Evolutionary conservation across 2,888 invertebrate genomes (phyloP).

Genomic region (Stegana nigrithorax): DNA sequence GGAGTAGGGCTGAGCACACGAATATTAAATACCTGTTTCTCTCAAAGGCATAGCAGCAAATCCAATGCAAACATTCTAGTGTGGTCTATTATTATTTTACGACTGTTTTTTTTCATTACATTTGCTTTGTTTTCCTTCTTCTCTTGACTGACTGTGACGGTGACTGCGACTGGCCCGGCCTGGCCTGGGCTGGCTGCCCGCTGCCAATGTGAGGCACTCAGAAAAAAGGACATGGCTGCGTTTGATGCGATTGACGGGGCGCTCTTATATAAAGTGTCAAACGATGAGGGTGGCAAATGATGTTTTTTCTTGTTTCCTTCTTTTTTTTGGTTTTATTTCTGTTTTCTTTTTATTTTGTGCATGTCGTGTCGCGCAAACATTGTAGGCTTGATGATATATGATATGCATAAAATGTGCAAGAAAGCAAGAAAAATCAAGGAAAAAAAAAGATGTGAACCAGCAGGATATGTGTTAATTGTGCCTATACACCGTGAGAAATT

Average conservation of each 20-base stretch:
- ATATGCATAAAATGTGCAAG: slow-evolving; percentile 58
- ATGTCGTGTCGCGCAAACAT: neutral
- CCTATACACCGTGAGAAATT: too few species aligned
- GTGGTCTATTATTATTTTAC: slow-evolving; percentile 18
- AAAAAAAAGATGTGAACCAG: neutral
- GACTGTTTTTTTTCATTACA: neutral
- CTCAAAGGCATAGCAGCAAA: neutral
- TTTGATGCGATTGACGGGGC: neutral
- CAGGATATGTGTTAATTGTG: too few species aligned
- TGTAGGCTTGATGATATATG: slow-evolving; percentile 21
- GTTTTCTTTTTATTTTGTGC: neutral
- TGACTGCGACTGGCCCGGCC: too few species aligned
- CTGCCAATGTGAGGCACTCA: too few species aligned
- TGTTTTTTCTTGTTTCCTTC: neutral
- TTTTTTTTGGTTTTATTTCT: neutral
- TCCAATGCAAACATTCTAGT: slow-evolving; percentile 13
- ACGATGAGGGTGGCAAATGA: slow-evolving; percentile 17
- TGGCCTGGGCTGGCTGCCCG: too few species aligned
- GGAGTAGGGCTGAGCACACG: too few species aligned
- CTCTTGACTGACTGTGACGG: neutral
- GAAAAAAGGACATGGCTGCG: slow-evolving; percentile 11
- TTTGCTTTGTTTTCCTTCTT: neutral
- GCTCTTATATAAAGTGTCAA: slow-evolving; percentile 15
- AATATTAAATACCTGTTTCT: slow-evolving; percentile 9
- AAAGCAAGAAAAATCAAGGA: slow-evolving; percentile 25